Conservation (phyloP, 53 echinoderm and acorn worm species). For the Crossaster papposus region DNA sequence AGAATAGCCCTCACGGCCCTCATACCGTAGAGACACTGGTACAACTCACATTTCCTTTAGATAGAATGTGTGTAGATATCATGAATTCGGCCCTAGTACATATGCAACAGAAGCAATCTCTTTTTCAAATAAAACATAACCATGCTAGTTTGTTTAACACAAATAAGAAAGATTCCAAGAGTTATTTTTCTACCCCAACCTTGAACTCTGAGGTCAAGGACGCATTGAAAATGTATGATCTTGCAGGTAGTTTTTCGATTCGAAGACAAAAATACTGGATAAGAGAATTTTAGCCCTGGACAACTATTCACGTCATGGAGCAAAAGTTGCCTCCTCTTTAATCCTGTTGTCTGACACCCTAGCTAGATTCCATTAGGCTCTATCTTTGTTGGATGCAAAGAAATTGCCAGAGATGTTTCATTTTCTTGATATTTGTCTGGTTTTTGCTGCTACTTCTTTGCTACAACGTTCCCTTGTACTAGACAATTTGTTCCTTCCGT, state of each 20-base stretch:
- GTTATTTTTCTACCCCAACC: not conserved
- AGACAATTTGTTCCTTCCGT: no score
- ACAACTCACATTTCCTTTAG: not conserved
- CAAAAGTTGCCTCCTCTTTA: not conserved
- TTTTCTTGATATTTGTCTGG: not conserved
- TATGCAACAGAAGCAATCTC: not conserved
- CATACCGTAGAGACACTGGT: no score
- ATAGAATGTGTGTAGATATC: constrained; percentile 17
- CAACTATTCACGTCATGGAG: not conserved
- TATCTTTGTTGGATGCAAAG: not conserved
- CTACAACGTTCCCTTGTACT: not conserved
- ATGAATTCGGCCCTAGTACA: not conserved
- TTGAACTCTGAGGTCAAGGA: not conserved
- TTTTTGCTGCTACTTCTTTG: not conserved
- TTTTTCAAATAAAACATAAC: not conserved
- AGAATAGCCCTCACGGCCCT: not conserved
- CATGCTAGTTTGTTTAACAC: not conserved
- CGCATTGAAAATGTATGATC: not conserved
- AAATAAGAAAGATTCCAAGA: not conserved
- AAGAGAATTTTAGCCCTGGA: no score
- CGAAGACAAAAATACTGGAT: not conserved
- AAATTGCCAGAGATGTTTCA: not conserved
- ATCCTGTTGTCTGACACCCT: no score
- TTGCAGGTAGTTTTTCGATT: not conserved
- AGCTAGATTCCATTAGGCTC: not conserved